Conservation (phyloP, 1,140 invertebrate species). For the Amyelois transitella region DNA sequence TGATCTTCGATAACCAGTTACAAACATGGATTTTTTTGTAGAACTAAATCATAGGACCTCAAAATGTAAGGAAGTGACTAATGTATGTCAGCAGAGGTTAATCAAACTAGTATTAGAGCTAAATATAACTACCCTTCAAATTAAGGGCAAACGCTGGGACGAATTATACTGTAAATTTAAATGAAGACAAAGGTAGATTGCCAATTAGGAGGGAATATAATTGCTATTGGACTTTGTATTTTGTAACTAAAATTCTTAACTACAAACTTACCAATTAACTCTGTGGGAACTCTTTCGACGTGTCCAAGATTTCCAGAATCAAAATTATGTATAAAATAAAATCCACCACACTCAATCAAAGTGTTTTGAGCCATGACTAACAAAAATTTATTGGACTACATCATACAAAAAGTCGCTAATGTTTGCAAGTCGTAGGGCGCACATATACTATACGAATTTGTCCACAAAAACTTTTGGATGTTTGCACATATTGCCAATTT, state of each 20-base stretch:
- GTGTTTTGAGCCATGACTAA: conserved; percentile 63
- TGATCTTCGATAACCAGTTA: too few relatives aligned
- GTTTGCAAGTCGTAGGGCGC: conserved; percentile 25
- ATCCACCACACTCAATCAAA: conserved; percentile 77
- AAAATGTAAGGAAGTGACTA: neutral
- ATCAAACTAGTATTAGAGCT: neutral
- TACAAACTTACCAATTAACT: conserved; percentile 50
- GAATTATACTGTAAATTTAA: neutral
- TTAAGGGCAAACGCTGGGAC: neutral
- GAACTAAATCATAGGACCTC: too few relatives aligned
- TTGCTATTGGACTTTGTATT: conserved; percentile 15
- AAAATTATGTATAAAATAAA: conserved; percentile 86
- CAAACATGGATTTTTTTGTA: too few relatives aligned
- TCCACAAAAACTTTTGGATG: conserved; percentile 34
- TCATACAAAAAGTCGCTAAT: conserved; percentile 53
- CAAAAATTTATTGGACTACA: conserved; percentile 48
- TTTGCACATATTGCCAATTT: conserved; percentile 51
- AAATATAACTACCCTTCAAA: neutral
- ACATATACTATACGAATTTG: conserved; percentile 56
- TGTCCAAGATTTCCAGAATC: conserved; percentile 90
- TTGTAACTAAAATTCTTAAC: conserved; percentile 6
- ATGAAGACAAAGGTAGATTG: neutral
- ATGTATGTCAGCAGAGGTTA: conserved; percentile 6
- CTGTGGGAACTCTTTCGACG: conserved; percentile 80
- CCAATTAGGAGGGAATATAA: neutral